Percentiles rank a stretch among this genome's conserved stretches.
Conservation (phyloP, 1,140 invertebrate genomes). For the Asbolus verrucosus region DNA sequence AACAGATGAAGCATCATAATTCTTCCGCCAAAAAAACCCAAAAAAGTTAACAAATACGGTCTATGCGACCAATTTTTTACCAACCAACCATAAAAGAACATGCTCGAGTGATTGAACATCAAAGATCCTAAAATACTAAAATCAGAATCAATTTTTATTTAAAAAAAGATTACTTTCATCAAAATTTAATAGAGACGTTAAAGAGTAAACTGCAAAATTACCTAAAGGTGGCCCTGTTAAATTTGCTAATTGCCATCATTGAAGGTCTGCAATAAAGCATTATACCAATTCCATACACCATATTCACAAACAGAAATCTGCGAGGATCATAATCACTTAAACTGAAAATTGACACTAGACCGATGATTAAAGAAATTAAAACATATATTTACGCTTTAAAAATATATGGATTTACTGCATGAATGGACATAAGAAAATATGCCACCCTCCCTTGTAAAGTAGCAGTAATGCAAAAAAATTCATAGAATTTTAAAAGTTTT, state of each 20-base stretch:
- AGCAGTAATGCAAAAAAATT: conserved; percentile 54
- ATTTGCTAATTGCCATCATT: conserved; percentile 52
- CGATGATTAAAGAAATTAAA: neutral
- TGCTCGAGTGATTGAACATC: conserved; percentile 58
- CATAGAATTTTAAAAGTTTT: conserved; percentile 7
- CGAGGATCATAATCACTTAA: conserved; percentile 49
- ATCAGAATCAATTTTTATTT: conserved; percentile 27
- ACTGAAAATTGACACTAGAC: conserved; percentile 43
- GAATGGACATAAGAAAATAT: conserved; percentile 62
- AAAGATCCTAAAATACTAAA: conserved; percentile 59
- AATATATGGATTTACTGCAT: conserved; percentile 58
- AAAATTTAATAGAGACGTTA: neutral
- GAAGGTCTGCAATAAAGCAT: conserved; percentile 58
- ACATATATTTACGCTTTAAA: conserved; percentile 51
- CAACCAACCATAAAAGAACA: conserved; percentile 57
- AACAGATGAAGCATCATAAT: conserved; percentile 60
- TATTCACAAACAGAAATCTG: conserved; percentile 56
- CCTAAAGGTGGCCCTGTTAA: conserved; percentile 58
- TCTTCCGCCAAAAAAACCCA: conserved; percentile 58
- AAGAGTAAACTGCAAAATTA: conserved; percentile 38
- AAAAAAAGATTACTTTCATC: no score
- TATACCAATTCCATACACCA: conserved; percentile 61
- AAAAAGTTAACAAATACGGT: conserved; percentile 49
- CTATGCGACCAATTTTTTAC: conserved; percentile 43
- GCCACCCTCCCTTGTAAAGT: conserved; percentile 57